Percentiles rank a stretch among this genome's conserved stretches.
Evolutionary conservation across 2,113 vertebrate genomes (phyloP).

Genomic region (Copsychus sechellarum): DNA sequence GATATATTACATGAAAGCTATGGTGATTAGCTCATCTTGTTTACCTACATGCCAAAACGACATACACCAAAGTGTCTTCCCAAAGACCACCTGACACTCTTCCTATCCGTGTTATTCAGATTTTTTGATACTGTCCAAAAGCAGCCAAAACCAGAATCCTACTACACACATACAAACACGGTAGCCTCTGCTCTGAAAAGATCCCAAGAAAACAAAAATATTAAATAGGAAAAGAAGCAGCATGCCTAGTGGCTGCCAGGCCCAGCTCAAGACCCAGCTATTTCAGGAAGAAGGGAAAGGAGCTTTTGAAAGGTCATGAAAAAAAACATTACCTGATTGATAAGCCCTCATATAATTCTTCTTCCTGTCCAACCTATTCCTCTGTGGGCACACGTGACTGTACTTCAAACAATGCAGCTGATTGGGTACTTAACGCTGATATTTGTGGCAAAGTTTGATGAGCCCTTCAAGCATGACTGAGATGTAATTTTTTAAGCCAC

Average conservation of each 20-base stretch:
- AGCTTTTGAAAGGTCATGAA: conserved; percentile 40
- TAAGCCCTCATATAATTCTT: neutral
- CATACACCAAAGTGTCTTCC: neutral
- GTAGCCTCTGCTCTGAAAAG: neutral
- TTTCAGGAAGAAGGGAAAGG: neutral
- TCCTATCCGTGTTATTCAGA: neutral
- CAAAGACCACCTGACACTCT: neutral
- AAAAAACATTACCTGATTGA: neutral
- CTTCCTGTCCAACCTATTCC: conserved; percentile 51
- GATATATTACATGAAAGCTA: conserved; percentile 36
- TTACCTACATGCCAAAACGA: conserved; percentile 53
- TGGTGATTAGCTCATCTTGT: conserved; percentile 47
- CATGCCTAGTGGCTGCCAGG: neutral
- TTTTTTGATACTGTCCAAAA: neutral
- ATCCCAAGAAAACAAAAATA: neutral
- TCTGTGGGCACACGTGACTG: conserved; percentile 5
- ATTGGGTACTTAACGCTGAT: conserved; percentile 65
- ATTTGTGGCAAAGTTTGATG: conserved; percentile 62
- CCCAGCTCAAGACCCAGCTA: neutral
- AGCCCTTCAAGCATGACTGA: conserved; percentile 48
- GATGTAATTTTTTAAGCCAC: conserved; percentile 66
- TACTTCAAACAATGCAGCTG: conserved; percentile 52
- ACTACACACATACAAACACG: neutral
- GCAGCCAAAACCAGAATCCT: neutral
- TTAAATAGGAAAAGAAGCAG: neutral